Evolutionary conservation across 2,113 vertebrate species (phyloP), one percentile per base, ranked within the genome.

Genomic region (Coptodon rendalli): DNA sequence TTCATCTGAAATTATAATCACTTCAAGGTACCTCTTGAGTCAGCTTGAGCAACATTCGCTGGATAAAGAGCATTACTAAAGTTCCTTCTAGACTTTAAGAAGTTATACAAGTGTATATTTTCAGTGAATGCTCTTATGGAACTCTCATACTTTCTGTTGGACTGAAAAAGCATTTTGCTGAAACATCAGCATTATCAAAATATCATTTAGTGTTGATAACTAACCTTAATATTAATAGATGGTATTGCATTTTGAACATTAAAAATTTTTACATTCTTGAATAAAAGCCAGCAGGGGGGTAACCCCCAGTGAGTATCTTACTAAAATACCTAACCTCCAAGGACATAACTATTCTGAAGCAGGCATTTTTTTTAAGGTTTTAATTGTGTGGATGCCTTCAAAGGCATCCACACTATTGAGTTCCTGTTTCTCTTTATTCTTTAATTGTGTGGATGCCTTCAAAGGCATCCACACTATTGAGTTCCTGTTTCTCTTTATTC

Each of bases 1-100:
- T 84, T 71, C 43, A 83, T 94, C 91, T 87, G 34, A 87, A 91
- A 83, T 90, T 94, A 68, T 53, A 90, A 91, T 94, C 57, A 71
- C 50, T 84, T 71, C 31, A 59, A 83, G 13, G 11, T 24, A 54
- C 27, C 36, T 86, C 34, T 63, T 34, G 16, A 78, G 48, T 90
- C 7, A 1, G 73, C 16, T 29, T 22, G 7, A 71, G 34, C 48
- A 79, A 78, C 81, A 63, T 27, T 73, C 68, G 27, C 79, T 29
- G 48, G 38, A 81, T 86, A 52, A 63, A 81, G 59, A 63, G 31
- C 12, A 45, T 84, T 48, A 17, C 68, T 76, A 76, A 76, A 76
- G 68, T 76, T 76, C 68, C 38, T 48, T 86, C 19, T 27, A 52
- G 16, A 9, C 76, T 80, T 38, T 54, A 52, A 53, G 76, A 53